Conservation (phyloP, 2,797 vertebrate species). For the Sebastes hubbsi region DNA sequence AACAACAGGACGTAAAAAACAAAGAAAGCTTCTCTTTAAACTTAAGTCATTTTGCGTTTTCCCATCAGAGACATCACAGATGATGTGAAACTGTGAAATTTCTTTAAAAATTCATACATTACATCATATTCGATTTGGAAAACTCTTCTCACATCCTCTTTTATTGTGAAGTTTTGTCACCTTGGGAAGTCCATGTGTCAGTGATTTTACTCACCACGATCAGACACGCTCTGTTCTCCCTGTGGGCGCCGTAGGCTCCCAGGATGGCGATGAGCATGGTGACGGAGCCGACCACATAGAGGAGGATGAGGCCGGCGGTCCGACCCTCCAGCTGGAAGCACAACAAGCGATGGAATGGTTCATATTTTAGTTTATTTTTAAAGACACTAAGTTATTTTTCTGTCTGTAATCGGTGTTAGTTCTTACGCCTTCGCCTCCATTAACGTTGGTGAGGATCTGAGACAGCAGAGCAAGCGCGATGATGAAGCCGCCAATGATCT, state of each 20-base stretch:
- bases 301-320: background rate
- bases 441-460: background rate
- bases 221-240: slow-evolving; percentile 16
- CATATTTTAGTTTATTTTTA: background rate
- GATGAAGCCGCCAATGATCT: slow-evolving; percentile 54
- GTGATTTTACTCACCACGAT: slow-evolving; percentile 22
- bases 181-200: too few species aligned
- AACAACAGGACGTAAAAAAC: too few species aligned
- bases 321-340: background rate
- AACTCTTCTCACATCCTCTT: too few species aligned
- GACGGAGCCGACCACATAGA: slow-evolving; percentile 1
- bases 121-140: too few species aligned
- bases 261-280: slow-evolving; percentile 26
- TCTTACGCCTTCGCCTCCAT: slow-evolving; percentile 20
- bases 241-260: slow-evolving; percentile 31
- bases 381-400: too few species aligned
- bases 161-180: background rate
- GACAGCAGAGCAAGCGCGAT: slow-evolving; percentile 24
- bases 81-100: too few species aligned
- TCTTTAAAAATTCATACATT: too few species aligned
- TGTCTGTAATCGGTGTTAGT: background rate
- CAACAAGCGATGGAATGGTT: background rate
- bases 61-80: too few species aligned
- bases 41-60: too few species aligned
- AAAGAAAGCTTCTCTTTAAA: too few species aligned